Conservation (phyloP, 2,797 vertebrate species). For the Taenioides sp. region DNA sequence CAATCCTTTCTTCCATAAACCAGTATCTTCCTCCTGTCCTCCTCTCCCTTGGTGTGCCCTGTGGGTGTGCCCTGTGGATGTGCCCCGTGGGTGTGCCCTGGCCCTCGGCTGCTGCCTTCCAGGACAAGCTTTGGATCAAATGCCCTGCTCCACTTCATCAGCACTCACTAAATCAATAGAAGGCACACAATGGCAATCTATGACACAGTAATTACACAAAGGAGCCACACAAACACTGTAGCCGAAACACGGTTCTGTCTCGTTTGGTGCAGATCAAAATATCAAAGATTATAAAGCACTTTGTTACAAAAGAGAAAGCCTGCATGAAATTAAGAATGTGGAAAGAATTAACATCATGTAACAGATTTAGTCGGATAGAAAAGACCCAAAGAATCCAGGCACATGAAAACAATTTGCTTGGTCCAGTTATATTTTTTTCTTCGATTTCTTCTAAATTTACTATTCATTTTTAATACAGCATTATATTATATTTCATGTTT, state of each 20-base stretch:
- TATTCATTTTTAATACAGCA: too few relatives aligned
- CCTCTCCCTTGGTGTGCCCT: slow-evolving; percentile 12
- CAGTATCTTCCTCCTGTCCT: slow-evolving; percentile 29
- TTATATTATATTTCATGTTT: too few relatives aligned
- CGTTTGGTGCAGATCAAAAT: background rate
- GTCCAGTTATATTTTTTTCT: background rate
- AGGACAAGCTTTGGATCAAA: slow-evolving; percentile 52
- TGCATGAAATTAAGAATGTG: slow-evolving; percentile 22
- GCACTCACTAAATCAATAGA: slow-evolving; percentile 67
- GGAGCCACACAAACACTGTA: background rate
- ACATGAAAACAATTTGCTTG: background rate
- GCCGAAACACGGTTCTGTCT: slow-evolving; percentile 3
- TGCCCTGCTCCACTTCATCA: slow-evolving; percentile 70
- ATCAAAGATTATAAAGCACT: background rate
- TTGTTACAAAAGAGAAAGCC: slow-evolving; percentile 17
- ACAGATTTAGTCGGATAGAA: slow-evolving; percentile 35
- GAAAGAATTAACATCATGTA: slow-evolving; percentile 32
- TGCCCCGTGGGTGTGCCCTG: slow-evolving; percentile 17
- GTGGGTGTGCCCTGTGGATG: background rate
- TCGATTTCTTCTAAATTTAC: too few relatives aligned
- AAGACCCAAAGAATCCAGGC: slow-evolving; percentile 28
- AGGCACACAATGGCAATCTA: slow-evolving; percentile 58
- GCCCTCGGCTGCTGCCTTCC: slow-evolving; percentile 13
- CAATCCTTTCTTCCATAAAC: background rate
- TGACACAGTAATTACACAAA: slow-evolving; percentile 60